Evolutionary conservation across 2,888 invertebrate species (phyloP).

Genomic region (Operophtera brumata): DNA sequence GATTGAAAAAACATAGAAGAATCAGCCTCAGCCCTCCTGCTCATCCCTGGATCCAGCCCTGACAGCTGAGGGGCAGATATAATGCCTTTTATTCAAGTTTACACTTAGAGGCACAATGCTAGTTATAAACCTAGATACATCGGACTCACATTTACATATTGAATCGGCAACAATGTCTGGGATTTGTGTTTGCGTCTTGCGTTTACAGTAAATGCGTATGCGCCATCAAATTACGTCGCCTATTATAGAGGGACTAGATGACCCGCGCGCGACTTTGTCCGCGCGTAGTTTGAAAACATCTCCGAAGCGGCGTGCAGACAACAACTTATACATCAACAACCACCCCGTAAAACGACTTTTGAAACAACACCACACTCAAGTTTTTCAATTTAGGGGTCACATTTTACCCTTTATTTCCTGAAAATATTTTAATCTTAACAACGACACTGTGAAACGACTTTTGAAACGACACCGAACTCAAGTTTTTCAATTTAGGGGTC

Average conservation of each 20-base stretch:
- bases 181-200: constrained; percentile 13
- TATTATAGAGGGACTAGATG: constrained; percentile 1
- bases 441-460: too few relatives aligned
- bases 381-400: too few relatives aligned
- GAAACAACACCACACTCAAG: too few relatives aligned
- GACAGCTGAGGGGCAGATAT: constrained; percentile 8
- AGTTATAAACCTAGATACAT: constrained; percentile 32
- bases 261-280: too few relatives aligned
- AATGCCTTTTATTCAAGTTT: constrained; percentile 28
- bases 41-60: not conserved
- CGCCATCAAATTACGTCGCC: constrained; percentile 5
- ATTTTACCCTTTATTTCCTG: too few relatives aligned
- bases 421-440: too few relatives aligned
- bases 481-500: too few relatives aligned
- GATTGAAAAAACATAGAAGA: not conserved
- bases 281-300: too few relatives aligned
- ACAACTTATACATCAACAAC: too few relatives aligned
- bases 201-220: not conserved
- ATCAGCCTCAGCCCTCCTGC: not conserved
- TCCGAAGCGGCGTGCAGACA: too few relatives aligned
- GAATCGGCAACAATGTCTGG: constrained; percentile 29
- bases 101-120: constrained; percentile 33
- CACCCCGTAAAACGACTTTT: too few relatives aligned
- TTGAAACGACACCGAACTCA: too few relatives aligned
- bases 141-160: constrained; percentile 26